A percentile compares a stretch with the other conserved stretches of the same genome.
Conservation (phyloP, 2,888 invertebrate species). For the Nephrocerus scutellatus region DNA sequence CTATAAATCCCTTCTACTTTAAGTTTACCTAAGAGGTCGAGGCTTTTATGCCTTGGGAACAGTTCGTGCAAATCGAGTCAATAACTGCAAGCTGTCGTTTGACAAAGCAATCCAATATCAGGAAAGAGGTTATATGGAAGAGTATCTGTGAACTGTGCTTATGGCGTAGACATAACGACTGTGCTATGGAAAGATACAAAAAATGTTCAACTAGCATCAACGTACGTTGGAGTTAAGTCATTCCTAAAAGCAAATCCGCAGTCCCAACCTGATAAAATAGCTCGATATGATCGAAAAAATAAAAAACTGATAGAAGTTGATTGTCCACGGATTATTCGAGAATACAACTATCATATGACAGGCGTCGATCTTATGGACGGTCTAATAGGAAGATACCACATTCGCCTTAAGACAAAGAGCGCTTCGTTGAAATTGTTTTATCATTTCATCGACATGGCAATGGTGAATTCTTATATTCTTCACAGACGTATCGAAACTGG, state of each 20-base stretch:
- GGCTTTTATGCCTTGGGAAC: slow-evolving; percentile 19
- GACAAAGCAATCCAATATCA: too few species aligned
- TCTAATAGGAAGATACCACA: slow-evolving; percentile 14
- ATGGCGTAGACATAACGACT: slow-evolving; percentile 18
- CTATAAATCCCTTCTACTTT: slow-evolving; percentile 10
- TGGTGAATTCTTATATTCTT: slow-evolving; percentile 24
- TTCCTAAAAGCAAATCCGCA: slow-evolving; percentile 13
- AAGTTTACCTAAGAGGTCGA: slow-evolving; percentile 11
- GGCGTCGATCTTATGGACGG: slow-evolving; percentile 29
- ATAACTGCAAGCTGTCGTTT: slow-evolving; percentile 14
- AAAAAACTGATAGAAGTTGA: slow-evolving; percentile 23
- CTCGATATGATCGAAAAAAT: slow-evolving; percentile 17
- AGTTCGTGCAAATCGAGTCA: slow-evolving; percentile 18
- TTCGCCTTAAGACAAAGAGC: slow-evolving; percentile 8
- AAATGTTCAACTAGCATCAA: slow-evolving; percentile 34
- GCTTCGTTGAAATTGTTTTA: slow-evolving; percentile 12
- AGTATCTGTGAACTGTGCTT: too few species aligned
- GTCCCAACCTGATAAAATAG: slow-evolving; percentile 9
- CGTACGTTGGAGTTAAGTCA: slow-evolving; percentile 34
- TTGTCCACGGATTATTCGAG: slow-evolving; percentile 26
- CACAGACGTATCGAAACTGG: slow-evolving; percentile 17
- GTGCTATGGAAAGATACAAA: slow-evolving; percentile 39
- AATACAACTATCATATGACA: slow-evolving; percentile 30
- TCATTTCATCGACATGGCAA: slow-evolving; percentile 22
- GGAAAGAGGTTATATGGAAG: too few species aligned